phyloP scores from a whole-genome alignment of 2,797 vertebrate species.

The Xenentodon cancila region DNA sequence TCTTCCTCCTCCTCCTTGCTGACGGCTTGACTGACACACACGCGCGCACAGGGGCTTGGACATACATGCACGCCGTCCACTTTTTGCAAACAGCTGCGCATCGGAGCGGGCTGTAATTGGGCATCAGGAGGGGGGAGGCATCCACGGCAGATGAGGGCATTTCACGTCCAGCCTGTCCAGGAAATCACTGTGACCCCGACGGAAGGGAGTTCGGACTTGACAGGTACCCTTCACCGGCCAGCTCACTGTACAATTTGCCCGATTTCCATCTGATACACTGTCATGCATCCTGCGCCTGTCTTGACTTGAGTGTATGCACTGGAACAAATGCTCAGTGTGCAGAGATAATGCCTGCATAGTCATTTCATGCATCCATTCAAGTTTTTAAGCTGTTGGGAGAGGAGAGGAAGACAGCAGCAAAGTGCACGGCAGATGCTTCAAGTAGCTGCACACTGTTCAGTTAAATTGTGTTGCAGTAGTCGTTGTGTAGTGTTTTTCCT shows the following conservation, averaged over 20 bases:
- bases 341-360: slow-evolving; percentile 51
- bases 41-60: slow-evolving; percentile 16
- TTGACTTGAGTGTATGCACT: slow-evolving; percentile 75
- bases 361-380: slow-evolving; percentile 63
- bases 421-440: slow-evolving; percentile 40
- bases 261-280: slow-evolving; percentile 44
- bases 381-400: slow-evolving; percentile 61
- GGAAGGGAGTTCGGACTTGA: slow-evolving; percentile 78
- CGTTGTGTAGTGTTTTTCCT: slow-evolving; percentile 67
- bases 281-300: slow-evolving; percentile 58
- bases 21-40: slow-evolving; percentile 79
- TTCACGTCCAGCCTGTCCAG: slow-evolving; percentile 77
- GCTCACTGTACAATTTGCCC: slow-evolving; percentile 34
- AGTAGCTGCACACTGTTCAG: slow-evolving; percentile 37
- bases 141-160: slow-evolving; percentile 71
- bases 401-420: slow-evolving; percentile 43
- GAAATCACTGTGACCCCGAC: slow-evolving; percentile 81
- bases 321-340: slow-evolving; percentile 65
- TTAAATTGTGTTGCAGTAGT: slow-evolving; percentile 75
- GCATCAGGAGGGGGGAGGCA: slow-evolving; percentile 49
- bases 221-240: slow-evolving; percentile 76
- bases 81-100: slow-evolving; percentile 73
- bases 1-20: slow-evolving; percentile 38
- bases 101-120: slow-evolving; percentile 74
- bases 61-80: slow-evolving; percentile 71